Evolutionary conservation across 2,113 vertebrate species (phyloP), one percentile per base, ranked within the genome.

Genomic region (Zingel zingel): DNA sequence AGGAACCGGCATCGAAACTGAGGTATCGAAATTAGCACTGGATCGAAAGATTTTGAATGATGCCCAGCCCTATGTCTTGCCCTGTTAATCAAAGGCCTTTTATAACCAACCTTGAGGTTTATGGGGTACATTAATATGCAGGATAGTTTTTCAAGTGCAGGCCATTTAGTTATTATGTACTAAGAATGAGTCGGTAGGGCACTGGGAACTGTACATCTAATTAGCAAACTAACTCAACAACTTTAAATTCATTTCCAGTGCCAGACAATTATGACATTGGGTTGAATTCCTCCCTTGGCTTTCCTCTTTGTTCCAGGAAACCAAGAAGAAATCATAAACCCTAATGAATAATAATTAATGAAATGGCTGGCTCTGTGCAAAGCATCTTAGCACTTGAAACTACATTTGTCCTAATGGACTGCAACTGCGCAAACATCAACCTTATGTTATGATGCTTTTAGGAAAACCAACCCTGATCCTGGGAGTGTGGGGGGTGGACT

Each of bases 331-430:
- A 54, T 54, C 81, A 74, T 39, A 53, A 74, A 73, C 51, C 23
- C 25, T 48, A 3, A 70, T 74, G 68, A 74, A 87, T 30, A 30
- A 30, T 83, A 71, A 81, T 80, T 67, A 47, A 86, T 45, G 43
- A 81, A 69, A 54, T 33, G 13, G 15, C 10, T 11, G 25, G 59
- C n/a, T 72, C 43, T 65, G 6, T 53, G 48, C 45, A 27, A 69
- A 68, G 66, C 27, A 76, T 68, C 82, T 67, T 21, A 66, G 71
- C 73, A 54, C 54, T 72, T 43, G 58, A 21, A 53, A 71, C 57
- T 23, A 56, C 71, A 62, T 69, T 63, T 65, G 45, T 79, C 9
- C 47, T 78, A 80, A 88, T 59, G 30, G 72, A 57, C 74, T 65
- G 54, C 58, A 63, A 54, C 69, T 30, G 75, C 54, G 56, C 1